A percentile compares a stretch with the other conserved stretches of the same genome.
Evolutionary conservation across 2,113 vertebrate species (phyloP).

Genomic region (Lucifuga dentata): DNA sequence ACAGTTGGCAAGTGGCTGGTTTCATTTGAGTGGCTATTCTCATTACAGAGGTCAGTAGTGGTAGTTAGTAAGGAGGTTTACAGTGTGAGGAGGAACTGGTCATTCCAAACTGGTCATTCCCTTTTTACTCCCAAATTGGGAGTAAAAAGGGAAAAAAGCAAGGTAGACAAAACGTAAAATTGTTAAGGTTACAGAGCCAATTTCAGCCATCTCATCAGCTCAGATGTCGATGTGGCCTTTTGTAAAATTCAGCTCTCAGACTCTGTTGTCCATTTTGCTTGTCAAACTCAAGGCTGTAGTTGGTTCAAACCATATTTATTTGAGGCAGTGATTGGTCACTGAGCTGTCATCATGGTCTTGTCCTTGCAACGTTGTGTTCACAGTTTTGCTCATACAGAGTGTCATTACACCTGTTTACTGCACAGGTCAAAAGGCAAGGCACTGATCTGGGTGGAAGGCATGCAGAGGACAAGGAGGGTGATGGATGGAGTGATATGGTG

Average conservation of each 20-base stretch:
- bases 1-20: no score
- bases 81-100: not conserved
- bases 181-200: slow-evolving; percentile 22
- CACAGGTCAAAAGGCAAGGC: slow-evolving; percentile 61
- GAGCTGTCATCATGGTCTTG: slow-evolving; percentile 49
- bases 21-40: no score
- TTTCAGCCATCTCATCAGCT: slow-evolving; percentile 24
- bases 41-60: no score
- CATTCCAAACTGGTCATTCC: no score
- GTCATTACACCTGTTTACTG: slow-evolving; percentile 62
- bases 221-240: slow-evolving; percentile 9
- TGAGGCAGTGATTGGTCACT: slow-evolving; percentile 39
- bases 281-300: slow-evolving; percentile 34
- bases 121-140: no score
- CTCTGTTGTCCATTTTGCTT: slow-evolving; percentile 11
- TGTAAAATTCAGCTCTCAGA: slow-evolving; percentile 15
- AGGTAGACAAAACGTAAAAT: not conserved
- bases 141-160: not conserved
- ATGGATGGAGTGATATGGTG: slow-evolving; percentile 39
- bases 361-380: slow-evolving; percentile 50
- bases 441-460: slow-evolving; percentile 22
- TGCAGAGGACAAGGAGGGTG: slow-evolving; percentile 26
- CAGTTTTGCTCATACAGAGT: slow-evolving; percentile 39
- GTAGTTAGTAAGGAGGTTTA: no score
- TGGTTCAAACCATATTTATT: slow-evolving; percentile 29